Percentiles rank a stretch among this genome's conserved stretches.
Evolutionary conservation across 2,113 vertebrate species (phyloP).

Genomic region (Emydura subglobosa): DNA sequence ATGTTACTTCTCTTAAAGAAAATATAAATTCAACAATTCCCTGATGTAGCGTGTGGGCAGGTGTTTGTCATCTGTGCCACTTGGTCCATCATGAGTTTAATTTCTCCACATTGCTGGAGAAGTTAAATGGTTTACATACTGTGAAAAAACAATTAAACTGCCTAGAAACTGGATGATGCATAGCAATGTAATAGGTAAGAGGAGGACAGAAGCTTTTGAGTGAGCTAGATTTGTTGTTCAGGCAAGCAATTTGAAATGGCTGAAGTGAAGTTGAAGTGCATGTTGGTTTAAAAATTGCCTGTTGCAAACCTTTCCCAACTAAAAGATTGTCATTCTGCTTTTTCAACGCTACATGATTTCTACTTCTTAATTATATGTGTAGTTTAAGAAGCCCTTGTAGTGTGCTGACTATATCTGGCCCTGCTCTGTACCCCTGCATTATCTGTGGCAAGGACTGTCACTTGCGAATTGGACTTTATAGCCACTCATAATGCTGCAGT

Average conservation of each 20-base stretch:
- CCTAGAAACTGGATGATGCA: slow-evolving; percentile 15
- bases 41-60: slow-evolving; percentile 33
- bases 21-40: not conserved
- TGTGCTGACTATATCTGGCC: not conserved
- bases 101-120: slow-evolving; percentile 46
- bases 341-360: not conserved
- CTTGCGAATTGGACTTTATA: not conserved
- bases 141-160: slow-evolving; percentile 63
- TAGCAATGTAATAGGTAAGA: slow-evolving; percentile 49
- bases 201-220: slow-evolving; percentile 15
- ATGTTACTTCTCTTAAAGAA: not conserved
- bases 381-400: not conserved
- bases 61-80: slow-evolving; percentile 40
- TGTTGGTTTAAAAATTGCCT: not conserved
- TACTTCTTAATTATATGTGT: not conserved
- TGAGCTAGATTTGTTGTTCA: slow-evolving; percentile 6
- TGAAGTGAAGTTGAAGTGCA: slow-evolving; percentile 32
- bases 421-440: not conserved
- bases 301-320: not conserved
- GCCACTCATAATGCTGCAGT: not conserved
- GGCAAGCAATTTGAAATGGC: not conserved
- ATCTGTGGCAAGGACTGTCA: not conserved
- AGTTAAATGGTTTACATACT: slow-evolving; percentile 64
- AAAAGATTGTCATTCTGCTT: not conserved
- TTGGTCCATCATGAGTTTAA: slow-evolving; percentile 47